These are phyloP conservation scores for Caligus rogercresseyi DNA, from an alignment of 1,140 invertebrate species.

Conservation along the genomic window DNA sequence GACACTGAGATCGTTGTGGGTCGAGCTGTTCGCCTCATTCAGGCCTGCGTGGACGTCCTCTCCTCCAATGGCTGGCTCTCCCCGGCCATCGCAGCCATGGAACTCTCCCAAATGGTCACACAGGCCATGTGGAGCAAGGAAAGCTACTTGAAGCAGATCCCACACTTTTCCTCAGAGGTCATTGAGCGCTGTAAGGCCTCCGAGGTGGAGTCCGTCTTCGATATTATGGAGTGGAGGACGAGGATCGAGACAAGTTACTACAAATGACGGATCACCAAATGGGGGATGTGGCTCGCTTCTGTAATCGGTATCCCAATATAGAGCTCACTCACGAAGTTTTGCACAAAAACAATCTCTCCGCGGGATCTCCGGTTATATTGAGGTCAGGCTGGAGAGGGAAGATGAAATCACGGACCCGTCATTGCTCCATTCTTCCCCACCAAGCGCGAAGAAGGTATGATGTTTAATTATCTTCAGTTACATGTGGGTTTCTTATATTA, in stretches of 20 bases:
- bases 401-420: conserved; percentile 87
- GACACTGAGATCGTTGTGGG: conserved; percentile 81
- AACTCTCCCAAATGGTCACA: conserved; percentile 96
- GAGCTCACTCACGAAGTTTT: conserved; percentile 83
- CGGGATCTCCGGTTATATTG: conserved; percentile 62
- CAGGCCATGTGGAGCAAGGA: conserved; percentile 99
- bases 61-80: conserved; percentile 94
- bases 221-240: conserved; percentile 97
- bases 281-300: conserved; percentile 92
- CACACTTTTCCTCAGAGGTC: conserved; percentile 68
- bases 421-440: conserved; percentile 89
- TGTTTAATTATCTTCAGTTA: too few species aligned
- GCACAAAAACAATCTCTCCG: conserved; percentile 55
- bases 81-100: conserved; percentile 96
- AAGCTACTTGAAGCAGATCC: conserved; percentile 88
- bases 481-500: too few species aligned
- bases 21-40: conserved; percentile 64
- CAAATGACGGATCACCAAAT: conserved; percentile 69
- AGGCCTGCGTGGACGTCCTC: conserved; percentile 96
- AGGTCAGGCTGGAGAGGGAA: conserved; percentile 84
- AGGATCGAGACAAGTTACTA: conserved; percentile 65
- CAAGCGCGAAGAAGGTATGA: conserved; percentile 27
- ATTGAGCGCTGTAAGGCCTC: conserved; percentile 25
- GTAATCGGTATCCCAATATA: conserved; percentile 93
- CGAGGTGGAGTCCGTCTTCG: conserved; percentile 81